phyloP scores from a whole-genome alignment of 2,888 invertebrate genomes.

The Magallana nippona region DNA sequence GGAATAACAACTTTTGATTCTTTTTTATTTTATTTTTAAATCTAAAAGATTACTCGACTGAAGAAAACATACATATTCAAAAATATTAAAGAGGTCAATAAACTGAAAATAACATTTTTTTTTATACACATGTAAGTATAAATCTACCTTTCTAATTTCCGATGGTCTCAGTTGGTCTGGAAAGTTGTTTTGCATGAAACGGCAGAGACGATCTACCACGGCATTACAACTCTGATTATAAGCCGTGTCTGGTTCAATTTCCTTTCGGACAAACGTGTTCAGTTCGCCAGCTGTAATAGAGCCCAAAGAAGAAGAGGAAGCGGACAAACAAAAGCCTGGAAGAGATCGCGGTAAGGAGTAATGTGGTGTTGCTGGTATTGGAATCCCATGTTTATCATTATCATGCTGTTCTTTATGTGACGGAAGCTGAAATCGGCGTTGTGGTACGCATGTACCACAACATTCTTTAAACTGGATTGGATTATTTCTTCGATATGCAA shows the following conservation, averaged over 20 bases:
- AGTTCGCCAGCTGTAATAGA: not conserved
- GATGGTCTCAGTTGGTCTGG: no score
- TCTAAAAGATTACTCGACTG: no score
- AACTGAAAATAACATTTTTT: no score
- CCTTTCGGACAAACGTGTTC: not conserved
- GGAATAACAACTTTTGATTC: no score
- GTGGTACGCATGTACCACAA: not conserved
- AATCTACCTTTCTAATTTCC: no score
- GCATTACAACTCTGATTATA: conserved; percentile 39
- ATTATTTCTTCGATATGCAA: not conserved
- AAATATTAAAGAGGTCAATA: no score
- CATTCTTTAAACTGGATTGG: not conserved
- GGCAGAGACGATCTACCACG: conserved; percentile 38
- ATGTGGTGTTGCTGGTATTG: not conserved
- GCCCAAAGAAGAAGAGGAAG: not conserved
- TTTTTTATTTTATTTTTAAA: no score
- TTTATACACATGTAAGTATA: no score
- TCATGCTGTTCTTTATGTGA: conserved; percentile 13
- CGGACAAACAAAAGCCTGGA: no score
- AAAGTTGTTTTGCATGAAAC: conserved; percentile 45
- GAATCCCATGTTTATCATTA: not conserved
- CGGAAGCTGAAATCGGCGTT: not conserved
- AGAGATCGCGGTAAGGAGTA: fast-evolving
- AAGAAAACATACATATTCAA: no score
- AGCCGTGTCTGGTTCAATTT: conserved; percentile 37